Conservation (phyloP, 2,888 invertebrate species). For the Megaustenia siamemsis region DNA sequence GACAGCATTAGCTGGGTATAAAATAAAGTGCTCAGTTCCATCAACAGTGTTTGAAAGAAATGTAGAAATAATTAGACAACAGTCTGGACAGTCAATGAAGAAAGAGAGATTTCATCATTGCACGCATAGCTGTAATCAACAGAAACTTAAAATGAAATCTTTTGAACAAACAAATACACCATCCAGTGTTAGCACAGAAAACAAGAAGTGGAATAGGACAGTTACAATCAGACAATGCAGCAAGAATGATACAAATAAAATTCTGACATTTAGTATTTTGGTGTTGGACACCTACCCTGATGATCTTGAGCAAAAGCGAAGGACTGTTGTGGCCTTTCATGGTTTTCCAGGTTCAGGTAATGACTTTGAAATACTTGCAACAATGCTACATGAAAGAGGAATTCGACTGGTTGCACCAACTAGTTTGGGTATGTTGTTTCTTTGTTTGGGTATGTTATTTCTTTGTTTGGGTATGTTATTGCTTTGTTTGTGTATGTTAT, state of each 20-base stretch:
- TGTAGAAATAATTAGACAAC: not conserved
- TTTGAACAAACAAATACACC: not conserved
- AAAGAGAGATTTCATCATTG: not conserved
- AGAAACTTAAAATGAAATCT: not conserved
- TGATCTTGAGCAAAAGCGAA: constrained; percentile 26
- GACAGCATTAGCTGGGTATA: not conserved
- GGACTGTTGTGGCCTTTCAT: constrained; percentile 56
- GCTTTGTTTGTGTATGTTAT: too few species aligned
- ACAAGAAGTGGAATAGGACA: constrained; percentile 5
- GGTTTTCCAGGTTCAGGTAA: constrained; percentile 54
- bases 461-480: too few species aligned
- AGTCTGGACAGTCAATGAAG: not conserved
- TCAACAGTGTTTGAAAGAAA: not conserved
- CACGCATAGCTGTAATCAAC: not conserved
- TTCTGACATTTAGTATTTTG: constrained; percentile 43
- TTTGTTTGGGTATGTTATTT: too few species aligned
- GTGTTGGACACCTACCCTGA: constrained; percentile 54
- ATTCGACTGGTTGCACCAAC: constrained; percentile 56
- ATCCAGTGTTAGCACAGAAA: not conserved
- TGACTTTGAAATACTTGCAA: constrained; percentile 54
- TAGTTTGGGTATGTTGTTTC: constrained; percentile 54
- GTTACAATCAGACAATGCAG: constrained; percentile 44
- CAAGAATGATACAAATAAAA: constrained; percentile 13
- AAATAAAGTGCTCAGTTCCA: too few species aligned
- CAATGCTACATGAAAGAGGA: constrained; percentile 44